phyloP scores from a whole-genome alignment of 2,888 invertebrate genomes.

The Acleris holmiana region DNA sequence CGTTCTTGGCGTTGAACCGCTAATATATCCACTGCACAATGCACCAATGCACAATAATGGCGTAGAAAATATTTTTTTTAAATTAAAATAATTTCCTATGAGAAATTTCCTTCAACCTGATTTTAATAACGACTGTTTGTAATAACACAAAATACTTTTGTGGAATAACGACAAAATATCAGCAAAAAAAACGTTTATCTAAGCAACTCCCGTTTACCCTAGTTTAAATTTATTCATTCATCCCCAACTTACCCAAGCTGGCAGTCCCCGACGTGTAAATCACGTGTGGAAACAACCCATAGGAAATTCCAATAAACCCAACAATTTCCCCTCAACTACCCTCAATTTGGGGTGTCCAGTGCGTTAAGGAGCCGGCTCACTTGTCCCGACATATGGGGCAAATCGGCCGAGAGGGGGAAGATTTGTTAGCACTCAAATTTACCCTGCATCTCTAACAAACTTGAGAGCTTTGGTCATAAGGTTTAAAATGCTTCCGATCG shows the following conservation, averaged over 20 bases:
- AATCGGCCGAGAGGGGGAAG: slow-evolving; percentile 66
- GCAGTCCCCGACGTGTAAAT: slow-evolving; percentile 50
- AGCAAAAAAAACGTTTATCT: no score
- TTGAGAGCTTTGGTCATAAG: slow-evolving; percentile 31
- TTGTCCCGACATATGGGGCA: slow-evolving; percentile 78
- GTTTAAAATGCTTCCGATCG: slow-evolving; percentile 38
- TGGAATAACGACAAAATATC: no score
- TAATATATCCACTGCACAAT: no score
- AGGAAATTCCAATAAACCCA: slow-evolving; percentile 79
- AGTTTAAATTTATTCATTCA: slow-evolving; percentile 30
- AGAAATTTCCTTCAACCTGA: no score
- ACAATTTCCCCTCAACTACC: slow-evolving; percentile 71
- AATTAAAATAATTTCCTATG: no score
- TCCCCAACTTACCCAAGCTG: slow-evolving; percentile 12
- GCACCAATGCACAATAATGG: no score
- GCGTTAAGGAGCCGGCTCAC: slow-evolving; percentile 74
- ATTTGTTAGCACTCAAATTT: slow-evolving; percentile 45
- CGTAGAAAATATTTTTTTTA: no score
- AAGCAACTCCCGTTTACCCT: no score
- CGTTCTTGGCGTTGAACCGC: no score
- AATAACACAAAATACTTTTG: no score
- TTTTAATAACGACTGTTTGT: no score
- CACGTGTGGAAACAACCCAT: slow-evolving; percentile 69
- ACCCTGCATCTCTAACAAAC: slow-evolving; percentile 30
- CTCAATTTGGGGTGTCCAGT: slow-evolving; percentile 79